A percentile compares a stretch with the other conserved stretches of the same genome.
These are phyloP conservation scores for Hylomyscus alleni DNA, from an alignment of 2,797 vertebrate species.

Conservation along the genomic window DNA sequence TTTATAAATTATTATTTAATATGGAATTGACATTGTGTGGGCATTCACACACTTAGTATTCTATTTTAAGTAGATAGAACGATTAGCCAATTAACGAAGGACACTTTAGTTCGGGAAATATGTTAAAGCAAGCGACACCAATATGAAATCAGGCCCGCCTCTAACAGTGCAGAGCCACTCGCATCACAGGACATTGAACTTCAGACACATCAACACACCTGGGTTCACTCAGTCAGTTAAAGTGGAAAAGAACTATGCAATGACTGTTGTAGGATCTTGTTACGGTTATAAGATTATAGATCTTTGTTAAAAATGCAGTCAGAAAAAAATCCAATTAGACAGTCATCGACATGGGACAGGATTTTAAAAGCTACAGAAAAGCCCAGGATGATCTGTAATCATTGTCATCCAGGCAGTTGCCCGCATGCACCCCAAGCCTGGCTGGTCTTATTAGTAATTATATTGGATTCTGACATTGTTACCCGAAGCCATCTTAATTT, in stretches of 20 bases:
- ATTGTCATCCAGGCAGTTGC: neutral
- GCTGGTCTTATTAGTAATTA: neutral
- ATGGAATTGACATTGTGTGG: slow-evolving; percentile 21
- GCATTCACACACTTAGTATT: slow-evolving; percentile 35
- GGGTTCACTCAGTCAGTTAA: neutral
- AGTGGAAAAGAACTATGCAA: neutral
- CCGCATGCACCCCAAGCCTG: neutral
- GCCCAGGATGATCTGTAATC: neutral
- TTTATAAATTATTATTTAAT: slow-evolving; percentile 42
- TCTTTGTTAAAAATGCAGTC: neutral
- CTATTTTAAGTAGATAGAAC: neutral
- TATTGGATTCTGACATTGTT: neutral
- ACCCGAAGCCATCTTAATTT: neutral
- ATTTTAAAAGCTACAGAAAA: neutral
- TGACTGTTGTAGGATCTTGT: neutral
- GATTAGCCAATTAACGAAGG: slow-evolving; percentile 11
- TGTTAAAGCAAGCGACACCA: neutral
- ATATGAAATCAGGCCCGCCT: neutral
- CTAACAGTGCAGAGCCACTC: neutral
- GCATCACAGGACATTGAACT: neutral
- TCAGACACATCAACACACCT: neutral
- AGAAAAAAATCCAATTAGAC: neutral
- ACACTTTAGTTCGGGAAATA: slow-evolving; percentile 35
- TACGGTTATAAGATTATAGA: neutral
- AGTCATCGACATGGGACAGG: neutral